These are phyloP conservation scores for Suricata suricatta DNA, from an alignment of 2,113 vertebrate species.

Conservation along the genomic window DNA sequence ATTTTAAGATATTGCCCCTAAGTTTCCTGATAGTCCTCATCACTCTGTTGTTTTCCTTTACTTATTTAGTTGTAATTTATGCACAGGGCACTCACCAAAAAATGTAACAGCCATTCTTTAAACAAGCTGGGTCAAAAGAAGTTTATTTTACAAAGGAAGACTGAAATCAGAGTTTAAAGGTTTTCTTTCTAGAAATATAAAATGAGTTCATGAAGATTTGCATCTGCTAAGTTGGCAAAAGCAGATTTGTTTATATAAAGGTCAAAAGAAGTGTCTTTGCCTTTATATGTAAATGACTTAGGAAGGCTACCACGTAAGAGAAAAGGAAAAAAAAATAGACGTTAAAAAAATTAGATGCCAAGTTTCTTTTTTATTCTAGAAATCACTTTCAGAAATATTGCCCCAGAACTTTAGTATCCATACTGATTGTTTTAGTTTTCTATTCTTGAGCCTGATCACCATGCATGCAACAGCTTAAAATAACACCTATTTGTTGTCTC, in stretches of 20 bases:
- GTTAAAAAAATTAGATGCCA: background rate
- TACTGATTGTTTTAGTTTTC: background rate
- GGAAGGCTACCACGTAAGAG: background rate
- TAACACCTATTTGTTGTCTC: background rate
- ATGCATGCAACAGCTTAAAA: background rate
- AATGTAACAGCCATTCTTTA: background rate
- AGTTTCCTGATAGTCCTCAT: background rate
- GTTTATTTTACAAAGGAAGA: background rate
- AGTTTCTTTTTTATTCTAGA: background rate
- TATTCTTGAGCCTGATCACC: background rate
- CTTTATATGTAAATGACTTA: background rate
- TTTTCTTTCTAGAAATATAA: background rate
- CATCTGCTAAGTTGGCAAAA: background rate
- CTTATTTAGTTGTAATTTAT: background rate
- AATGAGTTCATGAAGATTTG: background rate
- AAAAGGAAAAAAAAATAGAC: background rate
- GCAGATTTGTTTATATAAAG: background rate
- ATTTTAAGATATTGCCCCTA: background rate
- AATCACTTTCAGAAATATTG: background rate
- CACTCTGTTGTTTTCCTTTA: background rate
- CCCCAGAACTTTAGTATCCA: background rate
- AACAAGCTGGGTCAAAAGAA: background rate
- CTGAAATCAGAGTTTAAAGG: background rate
- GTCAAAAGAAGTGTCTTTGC: accelerated
- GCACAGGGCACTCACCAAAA: background rate